These are phyloP conservation scores for cattle (Bos taurus) DNA, from an alignment of 2,113 vertebrate species.

Conservation along the genomic window ARS-UCD2.0 NC_037350.1:14444001-14444500, in stretches of 20 bases:
- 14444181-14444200: background rate
- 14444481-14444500: background rate
- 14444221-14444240: background rate
- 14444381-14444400: background rate
- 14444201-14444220: background rate
- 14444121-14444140: fast-evolving
- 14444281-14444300: background rate
- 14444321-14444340: background rate
- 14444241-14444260: background rate
- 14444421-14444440: background rate
- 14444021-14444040: background rate
- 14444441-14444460: background rate
- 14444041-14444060: fast-evolving
- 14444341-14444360: background rate
- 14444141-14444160: background rate
- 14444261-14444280: background rate
- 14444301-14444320: background rate
- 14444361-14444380: background rate
- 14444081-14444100: background rate
- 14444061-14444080: background rate
- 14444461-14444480: background rate
- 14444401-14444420: background rate
- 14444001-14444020: background rate
- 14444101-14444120: background rate
- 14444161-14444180: background rate